Conservation (phyloP, 37 sponge, comb jelly and placozoan species). For the Halisarca cf. caerulea region DNA sequence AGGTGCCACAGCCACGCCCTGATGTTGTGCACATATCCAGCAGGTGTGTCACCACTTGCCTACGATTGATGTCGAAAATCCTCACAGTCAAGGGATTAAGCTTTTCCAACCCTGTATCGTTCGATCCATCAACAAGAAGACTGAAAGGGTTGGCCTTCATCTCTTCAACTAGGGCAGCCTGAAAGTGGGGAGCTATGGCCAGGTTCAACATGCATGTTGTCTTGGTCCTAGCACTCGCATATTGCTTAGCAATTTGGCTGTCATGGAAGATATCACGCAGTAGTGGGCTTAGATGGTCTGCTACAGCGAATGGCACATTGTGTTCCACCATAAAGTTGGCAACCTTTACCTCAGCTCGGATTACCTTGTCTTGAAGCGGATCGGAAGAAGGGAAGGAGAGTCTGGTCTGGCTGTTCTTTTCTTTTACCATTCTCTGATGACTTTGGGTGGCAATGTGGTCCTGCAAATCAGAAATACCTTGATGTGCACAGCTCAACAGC, state of each 20-base stretch:
- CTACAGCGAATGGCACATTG: conserved; percentile 33
- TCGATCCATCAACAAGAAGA: conserved; percentile 54
- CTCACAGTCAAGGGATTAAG: conserved; percentile 65
- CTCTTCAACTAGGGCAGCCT: conserved; percentile 39
- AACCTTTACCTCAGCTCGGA: conserved; percentile 30
- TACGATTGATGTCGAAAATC: conserved; percentile 32
- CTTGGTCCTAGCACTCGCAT: conserved; percentile 24
- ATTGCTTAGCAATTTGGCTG: conserved; percentile 34
- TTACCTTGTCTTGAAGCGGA: not conserved
- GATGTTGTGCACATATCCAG: conserved; percentile 62
- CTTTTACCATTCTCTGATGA: conserved; percentile 22
- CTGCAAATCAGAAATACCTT: conserved; percentile 37
- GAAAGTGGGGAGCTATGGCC: conserved; percentile 28
- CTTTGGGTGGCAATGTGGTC: conserved; percentile 34
- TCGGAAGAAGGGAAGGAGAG: conserved; percentile 25
- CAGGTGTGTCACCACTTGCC: conserved; percentile 36
- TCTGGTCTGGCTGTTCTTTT: conserved; percentile 5
- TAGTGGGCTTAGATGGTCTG: conserved; percentile 26
- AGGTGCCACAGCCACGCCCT: conserved; percentile 37
- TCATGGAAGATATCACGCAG: conserved; percentile 21
- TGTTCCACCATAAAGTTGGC: conserved; percentile 27
- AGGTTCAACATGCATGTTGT: conserved; percentile 28
- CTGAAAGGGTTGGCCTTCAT: conserved; percentile 40
- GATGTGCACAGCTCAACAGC: conserved; percentile 22
- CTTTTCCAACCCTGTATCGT: conserved; percentile 48